These are phyloP conservation scores for Calidris pugnax DNA, from an alignment of 2,113 vertebrate species.

Conservation along the genomic window DNA sequence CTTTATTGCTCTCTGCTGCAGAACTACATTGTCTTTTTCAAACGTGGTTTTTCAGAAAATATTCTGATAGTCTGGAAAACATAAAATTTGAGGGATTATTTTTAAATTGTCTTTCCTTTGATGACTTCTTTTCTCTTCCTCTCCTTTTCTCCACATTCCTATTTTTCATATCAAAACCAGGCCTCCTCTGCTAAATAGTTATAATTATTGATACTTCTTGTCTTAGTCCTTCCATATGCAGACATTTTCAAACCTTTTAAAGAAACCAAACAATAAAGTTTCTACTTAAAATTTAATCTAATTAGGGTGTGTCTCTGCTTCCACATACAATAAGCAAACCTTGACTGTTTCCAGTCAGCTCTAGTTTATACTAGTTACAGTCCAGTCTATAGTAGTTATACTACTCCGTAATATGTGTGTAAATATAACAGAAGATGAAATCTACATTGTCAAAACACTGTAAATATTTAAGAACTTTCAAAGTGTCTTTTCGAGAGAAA, in stretches of 20 bases:
- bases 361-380: not conserved
- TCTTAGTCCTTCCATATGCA: not conserved
- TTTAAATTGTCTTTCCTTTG: not conserved
- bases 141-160: not conserved
- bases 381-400: not conserved
- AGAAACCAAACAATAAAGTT: not conserved
- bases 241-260: not conserved
- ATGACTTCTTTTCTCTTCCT: not conserved
- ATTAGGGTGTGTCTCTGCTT: not conserved
- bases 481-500: not conserved
- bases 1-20: not conserved
- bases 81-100: not conserved
- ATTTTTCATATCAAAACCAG: not conserved
- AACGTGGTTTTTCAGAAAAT: not conserved
- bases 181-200: not conserved
- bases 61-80: not conserved
- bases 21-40: not conserved
- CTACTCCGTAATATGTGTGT: not conserved
- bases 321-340: not conserved
- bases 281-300: not conserved
- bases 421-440: not conserved
- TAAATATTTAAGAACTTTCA: not conserved
- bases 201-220: not conserved
- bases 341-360: not conserved
- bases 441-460: not conserved